Base-by-base conservation (phyloP, 2,888 invertebrate species). In the Eremobia ochroleuca region DNA sequence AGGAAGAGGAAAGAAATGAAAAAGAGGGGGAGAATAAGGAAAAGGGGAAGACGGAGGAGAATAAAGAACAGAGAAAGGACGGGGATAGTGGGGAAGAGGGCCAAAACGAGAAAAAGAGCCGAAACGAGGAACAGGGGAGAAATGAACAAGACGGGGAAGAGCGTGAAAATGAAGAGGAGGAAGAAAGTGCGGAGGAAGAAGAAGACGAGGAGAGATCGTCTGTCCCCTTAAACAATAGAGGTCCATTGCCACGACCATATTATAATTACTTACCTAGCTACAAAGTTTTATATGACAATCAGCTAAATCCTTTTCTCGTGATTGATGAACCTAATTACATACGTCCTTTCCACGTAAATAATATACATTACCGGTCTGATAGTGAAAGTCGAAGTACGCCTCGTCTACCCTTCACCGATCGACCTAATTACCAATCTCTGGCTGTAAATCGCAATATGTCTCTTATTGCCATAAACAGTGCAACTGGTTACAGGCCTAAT, bases 231-330 rank as follows among this genome's bases (percentile, higher is more conserved):
- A 76, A 59, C 46, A 74, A 31, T 31, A 18, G 58, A 37, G 18
- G 1, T 13, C 43, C 34, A 46, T 46, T 76, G 15, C n/a, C 43
- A 58, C n/a, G 31, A 9, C 9, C 59, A 59, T 34, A 59, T 18
- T 67, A 25, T 6, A 46, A 37, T 40, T 59, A 25, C 9, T 18
- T 76, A 21, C n/a, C 40, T 18, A 40, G 55, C 6, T 74, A 49
- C 25, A 49, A 43, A 76, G 18, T 46, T 76, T 28, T 76, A 25
- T 49, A 49, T 49, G 74, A 49, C 28, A 25, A 5, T 25, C 59
- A 18, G 3, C 40, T 31, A 8, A 31, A 18, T 3, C 59, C 73
- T 46, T 46, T 46, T 11, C 28, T 74, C 25, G 28, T 46, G 8
- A 25, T 43, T 11, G 43, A 75, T 73, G 55, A 34, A 21, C n/a